Base-by-base conservation (phyloP, 2,797 vertebrate species). In the Oophaga sylvatica region DNA sequence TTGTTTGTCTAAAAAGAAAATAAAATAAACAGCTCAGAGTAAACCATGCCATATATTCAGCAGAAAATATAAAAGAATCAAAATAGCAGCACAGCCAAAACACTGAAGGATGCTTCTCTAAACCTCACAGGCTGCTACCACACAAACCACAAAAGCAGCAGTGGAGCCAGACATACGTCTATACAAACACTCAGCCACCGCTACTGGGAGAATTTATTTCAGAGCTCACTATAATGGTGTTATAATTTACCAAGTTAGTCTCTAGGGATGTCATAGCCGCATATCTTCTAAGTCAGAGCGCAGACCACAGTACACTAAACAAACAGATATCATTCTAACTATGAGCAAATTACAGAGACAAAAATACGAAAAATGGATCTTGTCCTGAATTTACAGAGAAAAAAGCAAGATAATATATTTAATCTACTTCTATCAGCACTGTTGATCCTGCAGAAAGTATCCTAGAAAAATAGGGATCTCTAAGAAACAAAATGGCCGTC, bases 121-220 rank as follows among this genome's bases (percentile, higher is more conserved):
- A 80, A 76, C 80, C 85, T 48, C 67, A 11, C 68, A 88, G 75
- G 77, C 65, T 73, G 89, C 67, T 87, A 81, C 91, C 90, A 87
- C 87, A 88, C 81, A 90, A 91, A 90, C 87, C 88, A 85, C 68
- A 90, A 82, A 80, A 57, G 76, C 10, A 0, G 0, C 17, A 3
- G 29, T 57, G 79, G 77, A 90, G 87, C 85, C 87, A 85, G 84
- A 77, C 41, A 85, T 83, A 79, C 80, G 62, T 86, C 88, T 89
- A 82, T 89, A 82, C 87, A 88, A 87, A n/a, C 16, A 29, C 15
- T 35, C 48, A 81, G 71, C 48, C 86, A 73, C 85, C 78, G 77
- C 79, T 89, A 85, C 45, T 3, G 79, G 85, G 87, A 87, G 83
- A 90, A 89, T 56, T 80, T 90, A 70, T 65, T 87, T 89, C 83